Percentiles rank a stretch among this genome's conserved stretches.
Conservation (phyloP, 2,888 invertebrate genomes). For the Dryadula phaetusa region DNA sequence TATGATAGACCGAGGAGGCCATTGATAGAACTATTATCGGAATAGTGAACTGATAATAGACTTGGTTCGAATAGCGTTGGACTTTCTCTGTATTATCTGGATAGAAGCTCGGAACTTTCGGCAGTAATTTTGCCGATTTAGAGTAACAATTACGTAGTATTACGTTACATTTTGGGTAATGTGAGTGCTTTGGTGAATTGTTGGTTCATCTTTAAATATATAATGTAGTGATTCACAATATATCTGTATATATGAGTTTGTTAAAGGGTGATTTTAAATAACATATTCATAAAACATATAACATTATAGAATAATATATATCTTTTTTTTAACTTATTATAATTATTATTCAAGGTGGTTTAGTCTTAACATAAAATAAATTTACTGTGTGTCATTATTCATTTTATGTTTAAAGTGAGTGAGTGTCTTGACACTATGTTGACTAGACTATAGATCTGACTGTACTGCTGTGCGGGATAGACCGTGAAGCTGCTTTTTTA, state of each 20-base stretch:
- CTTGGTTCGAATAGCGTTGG: conserved; percentile 31
- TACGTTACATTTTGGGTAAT: conserved; percentile 8
- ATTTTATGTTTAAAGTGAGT: too few species aligned
- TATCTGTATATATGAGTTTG: background rate
- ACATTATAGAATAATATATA: too few species aligned
- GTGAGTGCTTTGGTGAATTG: conserved; percentile 7
- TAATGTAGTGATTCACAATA: background rate
- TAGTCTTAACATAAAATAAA: too few species aligned
- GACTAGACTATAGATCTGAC: too few species aligned
- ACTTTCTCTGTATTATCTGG: conserved; percentile 15
- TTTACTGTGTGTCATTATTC: too few species aligned
- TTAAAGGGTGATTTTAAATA: too few species aligned
- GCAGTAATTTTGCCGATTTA: conserved; percentile 10
- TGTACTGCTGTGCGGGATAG: too few species aligned
- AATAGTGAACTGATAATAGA: conserved; percentile 38
- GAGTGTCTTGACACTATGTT: too few species aligned
- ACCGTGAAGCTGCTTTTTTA: too few species aligned
- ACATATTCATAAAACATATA: too few species aligned
- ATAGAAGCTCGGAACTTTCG: background rate
- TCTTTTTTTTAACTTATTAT: too few species aligned
- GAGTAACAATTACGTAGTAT: conserved; percentile 9
- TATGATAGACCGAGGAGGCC: conserved; percentile 60
- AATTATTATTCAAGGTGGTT: too few species aligned
- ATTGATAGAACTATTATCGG: conserved; percentile 52
- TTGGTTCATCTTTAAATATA: background rate